Percentiles rank a stretch among this genome's conserved stretches.
These are phyloP conservation scores for Heloderma charlesbogerti DNA, from an alignment of 2,113 vertebrate genomes.

Conservation along the genomic window DNA sequence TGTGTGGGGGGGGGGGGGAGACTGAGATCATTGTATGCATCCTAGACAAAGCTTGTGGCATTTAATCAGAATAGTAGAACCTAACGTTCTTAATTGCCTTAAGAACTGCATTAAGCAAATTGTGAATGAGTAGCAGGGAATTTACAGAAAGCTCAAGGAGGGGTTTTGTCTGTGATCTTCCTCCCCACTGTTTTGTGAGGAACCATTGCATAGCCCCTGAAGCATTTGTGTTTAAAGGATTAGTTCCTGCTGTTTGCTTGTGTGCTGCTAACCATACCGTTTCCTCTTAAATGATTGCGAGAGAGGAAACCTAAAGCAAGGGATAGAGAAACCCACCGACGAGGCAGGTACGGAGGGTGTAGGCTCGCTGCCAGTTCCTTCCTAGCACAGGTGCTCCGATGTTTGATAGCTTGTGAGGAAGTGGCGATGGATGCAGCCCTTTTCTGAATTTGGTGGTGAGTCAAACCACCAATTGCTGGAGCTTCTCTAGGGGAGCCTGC, in stretches of 20 bases:
- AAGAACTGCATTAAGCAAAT: slow-evolving; percentile 34
- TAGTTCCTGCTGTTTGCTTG: slow-evolving; percentile 81
- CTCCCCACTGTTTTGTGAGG: slow-evolving; percentile 59
- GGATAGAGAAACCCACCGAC: slow-evolving; percentile 72
- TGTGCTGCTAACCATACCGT: slow-evolving; percentile 75
- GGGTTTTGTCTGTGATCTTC: slow-evolving; percentile 44
- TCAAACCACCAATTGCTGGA: slow-evolving; percentile 55
- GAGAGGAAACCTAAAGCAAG: slow-evolving; percentile 74
- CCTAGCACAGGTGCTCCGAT: slow-evolving; percentile 65
- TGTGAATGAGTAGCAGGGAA: slow-evolving; percentile 34
- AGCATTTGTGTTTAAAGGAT: slow-evolving; percentile 80
- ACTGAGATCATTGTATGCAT: slow-evolving; percentile 6
- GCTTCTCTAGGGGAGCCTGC: slow-evolving; percentile 34
- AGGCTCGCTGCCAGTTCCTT: slow-evolving; percentile 68
- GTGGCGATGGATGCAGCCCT: slow-evolving; percentile 48
- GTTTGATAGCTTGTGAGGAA: slow-evolving; percentile 58
- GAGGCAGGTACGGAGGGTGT: slow-evolving; percentile 65
- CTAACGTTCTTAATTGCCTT: neutral
- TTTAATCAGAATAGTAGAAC: slow-evolving; percentile 32
- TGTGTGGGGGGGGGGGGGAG: neutral
- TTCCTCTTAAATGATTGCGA: slow-evolving; percentile 80
- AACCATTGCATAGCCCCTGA: slow-evolving; percentile 56
- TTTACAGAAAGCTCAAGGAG: slow-evolving; percentile 50
- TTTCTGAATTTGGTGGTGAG: slow-evolving; percentile 57
- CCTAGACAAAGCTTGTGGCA: slow-evolving; percentile 8